phyloP scores from a whole-genome alignment of 2,113 vertebrate species.

The Phaethornis superciliosus region DNA sequence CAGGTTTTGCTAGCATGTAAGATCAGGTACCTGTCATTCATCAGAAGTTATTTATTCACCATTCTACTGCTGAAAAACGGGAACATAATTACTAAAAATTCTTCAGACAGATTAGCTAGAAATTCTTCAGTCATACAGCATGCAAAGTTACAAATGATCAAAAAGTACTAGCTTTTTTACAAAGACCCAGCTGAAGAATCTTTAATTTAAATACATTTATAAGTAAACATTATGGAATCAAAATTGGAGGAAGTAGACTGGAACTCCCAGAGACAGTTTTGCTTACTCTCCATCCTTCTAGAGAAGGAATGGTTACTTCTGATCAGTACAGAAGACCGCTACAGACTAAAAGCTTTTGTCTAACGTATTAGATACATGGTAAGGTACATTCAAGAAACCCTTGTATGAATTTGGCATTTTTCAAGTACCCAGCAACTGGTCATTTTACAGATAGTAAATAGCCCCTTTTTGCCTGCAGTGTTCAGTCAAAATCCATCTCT shows the following conservation, averaged over 20 bases:
- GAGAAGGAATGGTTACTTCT: not conserved
- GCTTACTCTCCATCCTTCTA: not conserved
- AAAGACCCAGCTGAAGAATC: not conserved
- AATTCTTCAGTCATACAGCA: not conserved
- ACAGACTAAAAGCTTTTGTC: not conserved
- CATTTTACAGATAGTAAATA: not conserved
- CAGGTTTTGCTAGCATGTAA: not conserved
- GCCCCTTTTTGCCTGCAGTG: not conserved
- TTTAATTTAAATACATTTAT: slow-evolving; percentile 25
- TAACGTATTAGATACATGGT: not conserved
- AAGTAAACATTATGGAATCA: slow-evolving; percentile 30
- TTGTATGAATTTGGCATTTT: slow-evolving; percentile 24
- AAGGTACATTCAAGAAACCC: slow-evolving; percentile 41
- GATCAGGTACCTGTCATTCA: not conserved
- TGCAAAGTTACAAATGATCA: not conserved
- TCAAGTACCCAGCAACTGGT: slow-evolving; percentile 2
- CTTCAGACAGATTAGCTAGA: slow-evolving; percentile 5
- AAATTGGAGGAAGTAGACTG: not conserved
- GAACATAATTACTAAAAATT: not conserved
- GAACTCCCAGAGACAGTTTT: not conserved
- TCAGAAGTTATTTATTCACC: not conserved
- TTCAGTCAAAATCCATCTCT: not conserved
- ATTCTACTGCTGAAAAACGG: not conserved
- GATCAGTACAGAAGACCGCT: slow-evolving; percentile 8
- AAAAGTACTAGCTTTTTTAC: not conserved